A percentile compares a stretch with the other conserved stretches of the same genome.
phyloP scores from a whole-genome alignment of 2,888 invertebrate genomes.

The Lasioglossum vierecki region DNA sequence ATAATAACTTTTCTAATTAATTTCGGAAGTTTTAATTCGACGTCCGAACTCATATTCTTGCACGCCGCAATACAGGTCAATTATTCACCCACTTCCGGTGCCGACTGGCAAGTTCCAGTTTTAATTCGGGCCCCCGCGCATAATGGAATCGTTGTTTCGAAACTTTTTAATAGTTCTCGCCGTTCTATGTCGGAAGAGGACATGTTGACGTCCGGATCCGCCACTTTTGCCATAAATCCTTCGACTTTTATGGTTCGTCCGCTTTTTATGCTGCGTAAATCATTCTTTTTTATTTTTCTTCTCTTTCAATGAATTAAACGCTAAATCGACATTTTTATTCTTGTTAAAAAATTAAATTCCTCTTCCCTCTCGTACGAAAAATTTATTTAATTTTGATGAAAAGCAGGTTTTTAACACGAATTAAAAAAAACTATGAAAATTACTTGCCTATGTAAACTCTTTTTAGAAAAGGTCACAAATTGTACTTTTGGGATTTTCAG shows the following conservation, averaged over 20 bases:
- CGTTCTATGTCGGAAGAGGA: constrained; percentile 20
- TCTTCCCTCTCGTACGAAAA: background rate
- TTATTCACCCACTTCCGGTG: constrained; percentile 46
- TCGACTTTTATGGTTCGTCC: background rate
- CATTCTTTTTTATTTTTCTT: background rate
- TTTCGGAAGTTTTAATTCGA: constrained; percentile 42
- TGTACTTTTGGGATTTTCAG: background rate
- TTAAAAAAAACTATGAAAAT: background rate
- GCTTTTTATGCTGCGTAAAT: background rate
- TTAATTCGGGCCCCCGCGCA: constrained; percentile 12
- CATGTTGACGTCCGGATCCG: constrained; percentile 12
- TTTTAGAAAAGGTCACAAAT: background rate
- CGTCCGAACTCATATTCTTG: constrained; percentile 33
- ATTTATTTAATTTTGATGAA: background rate
- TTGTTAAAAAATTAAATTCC: background rate
- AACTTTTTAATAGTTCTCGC: constrained; percentile 44
- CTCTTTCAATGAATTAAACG: background rate
- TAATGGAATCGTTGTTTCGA: constrained; percentile 33
- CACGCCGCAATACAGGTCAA: constrained; percentile 46
- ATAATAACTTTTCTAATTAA: constrained; percentile 46
- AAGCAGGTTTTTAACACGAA: background rate
- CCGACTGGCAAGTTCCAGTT: constrained; percentile 34
- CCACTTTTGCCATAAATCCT: background rate
- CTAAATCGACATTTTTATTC: background rate
- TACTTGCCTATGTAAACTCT: background rate